These are phyloP conservation scores for Pluvianellus socialis DNA, from an alignment of 2,113 vertebrate species.

Conservation along the genomic window DNA sequence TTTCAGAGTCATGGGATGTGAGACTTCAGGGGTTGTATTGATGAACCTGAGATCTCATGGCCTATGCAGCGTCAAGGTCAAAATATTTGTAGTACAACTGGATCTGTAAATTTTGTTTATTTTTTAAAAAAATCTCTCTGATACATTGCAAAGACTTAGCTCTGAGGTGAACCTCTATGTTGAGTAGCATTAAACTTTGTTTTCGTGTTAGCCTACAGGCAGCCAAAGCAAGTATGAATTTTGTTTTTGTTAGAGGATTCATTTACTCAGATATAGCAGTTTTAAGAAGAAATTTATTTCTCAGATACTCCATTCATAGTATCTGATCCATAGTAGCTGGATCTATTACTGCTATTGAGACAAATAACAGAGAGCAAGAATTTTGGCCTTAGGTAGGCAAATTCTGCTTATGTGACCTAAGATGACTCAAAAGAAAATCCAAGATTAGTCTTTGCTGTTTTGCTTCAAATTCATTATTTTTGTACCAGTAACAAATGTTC, in stretches of 20 bases:
- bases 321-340: too few species aligned
- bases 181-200: not conserved
- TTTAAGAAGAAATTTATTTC: not conserved
- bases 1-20: not conserved
- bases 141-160: not conserved
- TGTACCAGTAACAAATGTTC: not conserved
- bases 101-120: not conserved
- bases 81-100: not conserved
- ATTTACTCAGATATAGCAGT: not conserved
- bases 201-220: not conserved
- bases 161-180: not conserved
- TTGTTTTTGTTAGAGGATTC: not conserved
- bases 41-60: not conserved
- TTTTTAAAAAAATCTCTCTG: not conserved
- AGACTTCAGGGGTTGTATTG: not conserved
- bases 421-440: not conserved
- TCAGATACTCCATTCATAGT: not conserved
- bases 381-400: not conserved
- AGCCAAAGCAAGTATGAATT: not conserved
- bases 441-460: not conserved
- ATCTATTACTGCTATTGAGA: not conserved
- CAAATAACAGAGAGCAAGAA: not conserved
- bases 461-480: not conserved
- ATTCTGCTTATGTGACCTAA: not conserved
- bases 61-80: not conserved